These are phyloP conservation scores for Lasioglossum baleicum DNA, from an alignment of 1,140 invertebrate species.

Conservation along the genomic window DNA sequence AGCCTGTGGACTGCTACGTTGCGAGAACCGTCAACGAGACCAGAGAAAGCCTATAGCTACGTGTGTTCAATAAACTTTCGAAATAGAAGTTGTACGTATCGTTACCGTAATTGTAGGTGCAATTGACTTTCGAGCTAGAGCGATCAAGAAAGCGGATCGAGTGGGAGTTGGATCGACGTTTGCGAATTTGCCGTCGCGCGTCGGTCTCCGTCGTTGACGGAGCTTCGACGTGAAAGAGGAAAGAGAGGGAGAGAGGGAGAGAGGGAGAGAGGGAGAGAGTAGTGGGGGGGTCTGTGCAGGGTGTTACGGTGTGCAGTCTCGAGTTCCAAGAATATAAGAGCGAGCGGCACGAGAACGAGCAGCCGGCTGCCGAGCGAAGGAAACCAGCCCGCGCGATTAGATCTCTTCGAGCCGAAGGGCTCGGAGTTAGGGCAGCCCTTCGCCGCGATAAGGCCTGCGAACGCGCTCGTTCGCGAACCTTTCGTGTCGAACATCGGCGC, in stretches of 20 bases:
- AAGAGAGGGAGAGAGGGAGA: not conserved
- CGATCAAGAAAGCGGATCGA: too few species aligned
- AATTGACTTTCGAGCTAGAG: too few species aligned
- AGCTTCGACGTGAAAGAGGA: not conserved
- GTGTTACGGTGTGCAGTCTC: conserved; percentile 37
- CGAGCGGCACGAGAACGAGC: conserved; percentile 59
- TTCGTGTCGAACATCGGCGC: conserved; percentile 65
- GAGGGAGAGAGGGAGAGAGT: not conserved
- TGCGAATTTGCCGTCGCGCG: too few species aligned
- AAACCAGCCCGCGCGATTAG: conserved; percentile 59
- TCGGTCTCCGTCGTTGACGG: not conserved
- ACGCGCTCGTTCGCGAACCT: conserved; percentile 68
- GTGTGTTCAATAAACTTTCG: too few species aligned
- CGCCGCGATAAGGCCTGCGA: conserved; percentile 65
- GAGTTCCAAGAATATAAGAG: conserved; percentile 54
- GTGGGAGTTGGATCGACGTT: too few species aligned
- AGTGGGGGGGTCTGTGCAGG: too few species aligned
- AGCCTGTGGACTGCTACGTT: too few species aligned
- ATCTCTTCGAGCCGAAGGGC: conserved; percentile 50
- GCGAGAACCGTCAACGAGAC: too few species aligned
- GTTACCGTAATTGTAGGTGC: too few species aligned
- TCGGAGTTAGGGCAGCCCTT: conserved; percentile 42
- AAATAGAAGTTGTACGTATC: too few species aligned
- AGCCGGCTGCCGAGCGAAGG: conserved; percentile 48
- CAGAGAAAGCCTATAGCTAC: too few species aligned